Evolutionary conservation across 2,113 vertebrate species (phyloP), one percentile per base, ranked within the genome.

Genomic region (Paraplagusia blochii): DNA sequence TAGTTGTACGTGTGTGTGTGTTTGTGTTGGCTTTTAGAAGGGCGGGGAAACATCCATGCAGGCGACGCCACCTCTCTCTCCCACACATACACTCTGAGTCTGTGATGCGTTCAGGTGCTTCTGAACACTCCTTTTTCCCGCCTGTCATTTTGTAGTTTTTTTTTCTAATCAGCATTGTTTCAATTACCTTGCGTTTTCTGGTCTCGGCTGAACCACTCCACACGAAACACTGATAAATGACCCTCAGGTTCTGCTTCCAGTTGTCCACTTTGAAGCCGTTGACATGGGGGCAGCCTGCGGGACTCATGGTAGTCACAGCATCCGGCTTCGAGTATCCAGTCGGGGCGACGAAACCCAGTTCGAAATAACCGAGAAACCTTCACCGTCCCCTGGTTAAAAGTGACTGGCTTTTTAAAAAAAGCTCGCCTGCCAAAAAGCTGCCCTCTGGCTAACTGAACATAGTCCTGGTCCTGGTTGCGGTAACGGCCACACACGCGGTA

Each of bases 211-310:
- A 94, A 50, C 94, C 95, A 80, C 93, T 95, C 95, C 95, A 98
- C 74, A 98, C 95, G 90, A 98, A 98, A 83, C 95, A 96, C 88
- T 96, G 95, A 89, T 97, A 98, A 73, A 98, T 96, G 44, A 94
- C 93, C 65, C 95, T 90, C 83, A 98, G 93, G 89, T 96, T 97
- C 91, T 96, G 95, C 89, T 94, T 95, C 95, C 95, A 98, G 90
- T 96, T 96, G 84, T 97, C 95, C 94, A 95, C 95, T 90, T 98
- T 98, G 90, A 94, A 97, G 86, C 91, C 85, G 89, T 89, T 92
- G 90, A 97, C 92, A 90, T 98, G 95, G 80, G 94, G 93, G 86
- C 95, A 97, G 82, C 95, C 94, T 69, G 93, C 92, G 79, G 94
- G 95, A 92, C 94, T 92, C 92, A 96, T 94, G 88, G 92, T 87